A percentile compares a stretch with the other conserved stretches of the same genome.
Conservation (phyloP, 2,888 invertebrate species). For the Drosophila dives region DNA sequence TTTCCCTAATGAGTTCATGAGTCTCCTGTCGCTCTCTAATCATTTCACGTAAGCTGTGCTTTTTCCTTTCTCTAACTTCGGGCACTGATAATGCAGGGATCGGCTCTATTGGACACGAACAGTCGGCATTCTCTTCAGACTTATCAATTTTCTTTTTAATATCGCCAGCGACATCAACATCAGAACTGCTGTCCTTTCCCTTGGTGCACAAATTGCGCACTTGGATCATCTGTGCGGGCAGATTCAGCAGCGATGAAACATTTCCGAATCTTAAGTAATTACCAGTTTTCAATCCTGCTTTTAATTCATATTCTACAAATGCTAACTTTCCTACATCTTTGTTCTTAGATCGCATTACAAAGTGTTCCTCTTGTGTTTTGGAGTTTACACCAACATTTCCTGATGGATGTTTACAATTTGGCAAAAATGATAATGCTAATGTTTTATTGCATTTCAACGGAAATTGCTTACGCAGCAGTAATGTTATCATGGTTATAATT, state of each 20-base stretch:
- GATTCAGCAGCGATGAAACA: neutral
- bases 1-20: neutral
- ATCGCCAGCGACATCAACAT: neutral
- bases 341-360: neutral
- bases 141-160: neutral
- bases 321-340: neutral
- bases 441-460: slow-evolving; percentile 19
- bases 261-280: neutral
- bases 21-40: neutral
- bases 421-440: slow-evolving; percentile 4
- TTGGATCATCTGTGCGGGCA: slow-evolving; percentile 5
- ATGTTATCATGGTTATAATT: slow-evolving; percentile 43
- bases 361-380: neutral
- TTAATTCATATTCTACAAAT: neutral
- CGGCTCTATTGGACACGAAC: neutral
- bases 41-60: neutral
- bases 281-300: neutral
- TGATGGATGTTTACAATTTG: neutral
- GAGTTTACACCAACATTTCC: neutral
- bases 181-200: neutral
- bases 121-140: neutral
- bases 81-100: neutral
- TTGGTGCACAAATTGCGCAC: slow-evolving; percentile 12
- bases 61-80: neutral
- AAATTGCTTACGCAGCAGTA: slow-evolving; percentile 38